Base-by-base conservation (phyloP, 35 echinoderm and acorn worm species). In the Apostichopus japonicus region DNA sequence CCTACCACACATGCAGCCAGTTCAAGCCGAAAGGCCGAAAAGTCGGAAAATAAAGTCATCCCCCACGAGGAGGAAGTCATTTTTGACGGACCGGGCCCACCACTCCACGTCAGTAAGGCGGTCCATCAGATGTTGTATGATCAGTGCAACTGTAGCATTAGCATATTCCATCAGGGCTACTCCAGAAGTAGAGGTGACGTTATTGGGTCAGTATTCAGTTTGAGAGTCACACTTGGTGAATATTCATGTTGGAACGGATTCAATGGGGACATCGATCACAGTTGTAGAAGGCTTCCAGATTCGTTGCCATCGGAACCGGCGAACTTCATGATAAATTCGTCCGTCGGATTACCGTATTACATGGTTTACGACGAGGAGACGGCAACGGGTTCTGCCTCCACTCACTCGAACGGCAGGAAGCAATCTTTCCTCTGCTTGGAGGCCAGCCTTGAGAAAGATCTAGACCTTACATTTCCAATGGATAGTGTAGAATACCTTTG, bases 401-500 rank as follows among this genome's bases (percentile, higher is more conserved):
- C 59, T 16, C 22, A 8, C 8, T 89, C 27, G 8, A 27, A 16
- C 59, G 10, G 13, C 72, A 15, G 10, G 6, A 89, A 75, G 62
- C 16, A 44, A 19, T 89, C 57, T 44, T 89, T 65, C 15, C 10
- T 72, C 9, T 72, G 23, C 13, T 72, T 89, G 1, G 81, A 84
- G 21, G 81, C 54, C 52, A 55, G 67, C 13, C 10, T 93, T 24
- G 72, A 87, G 22, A 79, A 80, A 72, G 90, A 92, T 33, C 77
- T 56, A 62, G 62, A 44, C 33, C 65, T 56, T 15, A 24, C 65
- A 8, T 3, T 65, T 44, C 77, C 86, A 75, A 23, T 90, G 56
- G 79, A 87, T 6, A 91, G 88, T 53, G 67, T 96, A 11, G 78
- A 86, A 51, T 58, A 91, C 57, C 58, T 92, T 7, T 58, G 21